Evolutionary conservation across 2,888 invertebrate genomes (phyloP).

Genomic region (Camptogramma bilineatum): DNA sequence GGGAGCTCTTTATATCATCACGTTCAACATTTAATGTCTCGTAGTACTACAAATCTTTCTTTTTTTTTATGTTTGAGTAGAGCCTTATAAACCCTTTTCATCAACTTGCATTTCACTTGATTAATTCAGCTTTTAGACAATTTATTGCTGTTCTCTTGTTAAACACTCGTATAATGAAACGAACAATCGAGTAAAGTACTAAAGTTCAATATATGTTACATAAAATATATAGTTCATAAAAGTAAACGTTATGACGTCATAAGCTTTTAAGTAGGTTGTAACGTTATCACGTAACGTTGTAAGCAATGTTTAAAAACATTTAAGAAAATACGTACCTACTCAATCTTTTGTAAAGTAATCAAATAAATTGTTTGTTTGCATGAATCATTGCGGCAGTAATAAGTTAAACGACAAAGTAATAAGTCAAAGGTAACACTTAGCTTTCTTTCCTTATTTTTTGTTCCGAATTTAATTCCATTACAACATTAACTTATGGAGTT

Average conservation of each 20-base stretch:
- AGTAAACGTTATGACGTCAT: background rate
- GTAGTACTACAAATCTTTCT: no score
- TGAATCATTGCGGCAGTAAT: constrained; percentile 39
- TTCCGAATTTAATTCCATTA: constrained; percentile 15
- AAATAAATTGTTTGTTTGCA: constrained; percentile 44
- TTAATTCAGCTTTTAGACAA: no score
- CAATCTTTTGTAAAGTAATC: constrained; percentile 46
- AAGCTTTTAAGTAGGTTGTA: background rate
- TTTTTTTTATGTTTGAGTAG: no score
- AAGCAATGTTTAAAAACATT: constrained; percentile 55
- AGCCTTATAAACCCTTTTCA: no score
- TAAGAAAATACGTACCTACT: constrained; percentile 43
- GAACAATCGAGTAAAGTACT: no score
- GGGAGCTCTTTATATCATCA: no score
- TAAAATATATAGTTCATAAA: background rate
- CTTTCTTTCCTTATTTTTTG: constrained; percentile 23
- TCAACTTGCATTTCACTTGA: no score
- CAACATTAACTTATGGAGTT: constrained; percentile 5
- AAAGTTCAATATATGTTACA: background rate
- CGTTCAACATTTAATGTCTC: no score
- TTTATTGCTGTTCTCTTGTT: no score
- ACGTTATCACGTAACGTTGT: background rate
- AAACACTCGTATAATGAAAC: no score
- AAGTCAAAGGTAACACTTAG: constrained; percentile 22
- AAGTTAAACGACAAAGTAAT: constrained; percentile 30